Percentiles rank a stretch among this genome's conserved stretches.
Conservation (phyloP, 2,113 vertebrate genomes). For the Megaceryle maxima region DNA sequence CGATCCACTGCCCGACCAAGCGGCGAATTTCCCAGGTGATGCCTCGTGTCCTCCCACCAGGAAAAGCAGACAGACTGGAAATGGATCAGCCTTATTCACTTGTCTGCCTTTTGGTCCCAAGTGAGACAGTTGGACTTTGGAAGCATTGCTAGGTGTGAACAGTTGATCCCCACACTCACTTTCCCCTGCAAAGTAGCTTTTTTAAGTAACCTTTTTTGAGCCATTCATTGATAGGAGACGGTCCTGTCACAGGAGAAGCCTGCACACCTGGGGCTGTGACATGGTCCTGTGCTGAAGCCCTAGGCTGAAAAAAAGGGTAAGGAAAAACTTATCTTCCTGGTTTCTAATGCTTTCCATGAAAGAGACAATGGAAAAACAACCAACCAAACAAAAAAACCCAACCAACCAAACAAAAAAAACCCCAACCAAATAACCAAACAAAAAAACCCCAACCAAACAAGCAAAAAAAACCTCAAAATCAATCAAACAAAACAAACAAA, state of each 20-base stretch:
- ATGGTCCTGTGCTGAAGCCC: not conserved
- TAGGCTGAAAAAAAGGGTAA: not conserved
- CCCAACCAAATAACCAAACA: too few species aligned
- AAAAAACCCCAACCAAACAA: too few species aligned
- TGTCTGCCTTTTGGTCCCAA: not conserved
- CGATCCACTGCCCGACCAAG: not conserved
- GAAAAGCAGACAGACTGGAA: not conserved
- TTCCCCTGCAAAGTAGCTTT: not conserved
- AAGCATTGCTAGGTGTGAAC: not conserved
- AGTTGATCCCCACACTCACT: not conserved
- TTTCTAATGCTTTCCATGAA: not conserved
- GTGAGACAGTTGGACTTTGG: not conserved
- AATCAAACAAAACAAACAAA: too few species aligned
- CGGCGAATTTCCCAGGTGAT: not conserved
- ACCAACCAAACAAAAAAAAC: too few species aligned
- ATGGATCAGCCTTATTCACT: not conserved
- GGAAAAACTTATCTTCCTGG: not conserved
- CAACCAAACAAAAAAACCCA: too few species aligned
- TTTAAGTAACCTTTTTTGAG: not conserved
- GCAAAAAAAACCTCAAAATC: too few species aligned
- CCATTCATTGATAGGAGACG: not conserved
- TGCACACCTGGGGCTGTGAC: not conserved
- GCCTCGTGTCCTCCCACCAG: not conserved
- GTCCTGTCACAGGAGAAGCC: not conserved
- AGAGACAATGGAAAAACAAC: fast-evolving